A percentile compares a stretch with the other conserved stretches of the same genome.
Conservation (phyloP, 2,888 invertebrate species). For the Drosophila kanekoi region DNA sequence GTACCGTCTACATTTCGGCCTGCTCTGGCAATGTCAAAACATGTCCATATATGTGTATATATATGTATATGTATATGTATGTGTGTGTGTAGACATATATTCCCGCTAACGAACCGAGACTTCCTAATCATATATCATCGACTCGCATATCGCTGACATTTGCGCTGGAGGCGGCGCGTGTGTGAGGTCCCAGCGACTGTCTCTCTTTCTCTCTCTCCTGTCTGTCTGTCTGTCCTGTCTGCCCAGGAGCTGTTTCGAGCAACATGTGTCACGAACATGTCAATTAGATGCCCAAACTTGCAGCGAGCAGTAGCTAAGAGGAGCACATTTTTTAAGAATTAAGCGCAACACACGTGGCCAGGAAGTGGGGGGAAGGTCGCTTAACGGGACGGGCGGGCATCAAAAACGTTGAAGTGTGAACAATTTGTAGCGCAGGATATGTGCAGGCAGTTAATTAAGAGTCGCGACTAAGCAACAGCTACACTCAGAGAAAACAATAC, state of each 20-base stretch:
- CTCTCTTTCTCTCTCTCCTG: slow-evolving; percentile 4
- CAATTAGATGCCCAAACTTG: slow-evolving; percentile 72
- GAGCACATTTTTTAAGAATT: slow-evolving; percentile 39
- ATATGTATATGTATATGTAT: slow-evolving; percentile 22
- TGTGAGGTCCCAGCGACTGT: slow-evolving; percentile 66
- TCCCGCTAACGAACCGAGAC: slow-evolving; percentile 68
- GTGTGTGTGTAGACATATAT: slow-evolving; percentile 9
- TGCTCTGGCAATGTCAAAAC: slow-evolving; percentile 57
- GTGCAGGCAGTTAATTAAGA: slow-evolving; percentile 74
- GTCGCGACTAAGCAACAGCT: slow-evolving; percentile 6
- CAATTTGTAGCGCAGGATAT: slow-evolving; percentile 75
- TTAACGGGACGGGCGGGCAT: slow-evolving; percentile 20
- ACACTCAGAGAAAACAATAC: slow-evolving; percentile 11
- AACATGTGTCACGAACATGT: slow-evolving; percentile 82
- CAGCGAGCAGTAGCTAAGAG: slow-evolving; percentile 12
- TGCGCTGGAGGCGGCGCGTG: slow-evolving; percentile 58
- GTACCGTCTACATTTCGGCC: slow-evolving; percentile 6
- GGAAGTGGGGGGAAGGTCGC: slow-evolving; percentile 18
- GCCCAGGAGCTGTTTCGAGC: slow-evolving; percentile 53
- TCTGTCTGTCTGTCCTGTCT: slow-evolving; percentile 14
- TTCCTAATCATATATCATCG: slow-evolving; percentile 80
- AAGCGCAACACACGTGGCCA: slow-evolving; percentile 57
- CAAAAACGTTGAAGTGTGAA: slow-evolving; percentile 82
- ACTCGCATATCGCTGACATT: slow-evolving; percentile 77
- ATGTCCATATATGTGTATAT: slow-evolving; percentile 47